phyloP scores from a whole-genome alignment of 2,797 vertebrate species.

The Anabacerthia variegaticeps region DNA sequence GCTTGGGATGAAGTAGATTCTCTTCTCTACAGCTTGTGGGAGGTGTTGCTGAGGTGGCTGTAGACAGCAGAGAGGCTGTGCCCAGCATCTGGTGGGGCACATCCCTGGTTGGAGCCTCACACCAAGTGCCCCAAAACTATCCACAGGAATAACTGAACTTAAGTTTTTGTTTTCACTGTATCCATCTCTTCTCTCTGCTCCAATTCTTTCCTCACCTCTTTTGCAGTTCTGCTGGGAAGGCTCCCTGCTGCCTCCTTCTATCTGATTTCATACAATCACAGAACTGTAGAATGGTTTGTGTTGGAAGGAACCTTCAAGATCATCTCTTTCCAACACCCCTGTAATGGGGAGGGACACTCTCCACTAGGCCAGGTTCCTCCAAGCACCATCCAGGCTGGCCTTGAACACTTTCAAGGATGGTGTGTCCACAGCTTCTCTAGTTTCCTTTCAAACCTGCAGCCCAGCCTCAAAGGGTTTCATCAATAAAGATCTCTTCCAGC shows the following conservation, averaged over 20 bases:
- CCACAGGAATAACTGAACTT: neutral
- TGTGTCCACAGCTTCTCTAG: neutral
- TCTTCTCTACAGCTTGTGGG: neutral
- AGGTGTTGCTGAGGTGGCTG: neutral
- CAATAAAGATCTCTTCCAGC: neutral
- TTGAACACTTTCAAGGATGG: neutral
- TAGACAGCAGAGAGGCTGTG: neutral
- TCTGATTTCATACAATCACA: neutral
- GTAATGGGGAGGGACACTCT: neutral
- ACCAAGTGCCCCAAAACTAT: neutral
- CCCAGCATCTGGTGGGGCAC: neutral
- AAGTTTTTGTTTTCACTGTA: neutral
- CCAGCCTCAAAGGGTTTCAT: neutral
- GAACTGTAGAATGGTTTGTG: neutral
- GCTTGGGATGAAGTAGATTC: neutral
- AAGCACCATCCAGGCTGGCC: neutral
- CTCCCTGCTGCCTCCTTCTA: neutral
- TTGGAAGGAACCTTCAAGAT: neutral
- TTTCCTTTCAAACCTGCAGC: neutral
- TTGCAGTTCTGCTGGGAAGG: neutral
- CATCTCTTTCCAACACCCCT: neutral
- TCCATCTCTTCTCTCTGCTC: neutral
- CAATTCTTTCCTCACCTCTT: neutral
- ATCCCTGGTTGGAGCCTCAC: neutral
- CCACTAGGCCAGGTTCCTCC: neutral